Evolutionary conservation across 2,797 vertebrate species (phyloP), one percentile per base, ranked within the genome.

Genomic region (Remorina albescens): DNA sequence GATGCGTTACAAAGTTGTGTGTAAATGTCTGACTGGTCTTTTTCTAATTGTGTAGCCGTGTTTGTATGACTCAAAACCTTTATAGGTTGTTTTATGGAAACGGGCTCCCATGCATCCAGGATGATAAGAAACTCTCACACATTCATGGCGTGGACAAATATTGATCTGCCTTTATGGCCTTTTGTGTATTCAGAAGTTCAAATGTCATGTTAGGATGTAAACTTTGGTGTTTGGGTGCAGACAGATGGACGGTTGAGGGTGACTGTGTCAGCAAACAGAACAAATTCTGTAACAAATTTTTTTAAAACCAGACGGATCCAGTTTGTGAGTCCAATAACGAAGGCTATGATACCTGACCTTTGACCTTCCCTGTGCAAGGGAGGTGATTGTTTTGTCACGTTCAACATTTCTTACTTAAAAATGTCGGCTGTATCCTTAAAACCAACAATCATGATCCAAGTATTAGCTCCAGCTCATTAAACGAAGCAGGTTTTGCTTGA

Each of bases 71-170:
- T 28, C 9, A 34, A 57, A 74, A 67, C 8, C 13, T n/a, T 44
- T 3, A 18, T 15, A n/a, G 36, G 1, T 11, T 60, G 13, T 59
- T 32, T 47, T 8, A 67, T 58, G 41, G 51, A 65, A 73, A 70
- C 12, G 11, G 62, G 16, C 5, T 9, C 23, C 3, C 2, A 1
- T 62, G 59, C 15, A 25, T 69, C 60, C 10, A 6, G 21, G 12
- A 47, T 39, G 70, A 77, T 73, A 70, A 76, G 19, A 53, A 23
- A 50, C 19, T 26, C 25, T 1, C 19, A 28, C 39, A 50, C 30
- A 25, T 47, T 66, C 21, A 36, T 30, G 26, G 21, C 65, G 51
- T 59, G n/a, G 36, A 23, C n/a, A 37, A 74, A 80, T 63, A 64
- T 63, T 63, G 58, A 25, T 15, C 21, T 49, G 5, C n/a, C n/a